These are phyloP conservation scores for Gymnobelideus leadbeateri DNA, from an alignment of 2,113 vertebrate genomes.

Conservation along the genomic window DNA sequence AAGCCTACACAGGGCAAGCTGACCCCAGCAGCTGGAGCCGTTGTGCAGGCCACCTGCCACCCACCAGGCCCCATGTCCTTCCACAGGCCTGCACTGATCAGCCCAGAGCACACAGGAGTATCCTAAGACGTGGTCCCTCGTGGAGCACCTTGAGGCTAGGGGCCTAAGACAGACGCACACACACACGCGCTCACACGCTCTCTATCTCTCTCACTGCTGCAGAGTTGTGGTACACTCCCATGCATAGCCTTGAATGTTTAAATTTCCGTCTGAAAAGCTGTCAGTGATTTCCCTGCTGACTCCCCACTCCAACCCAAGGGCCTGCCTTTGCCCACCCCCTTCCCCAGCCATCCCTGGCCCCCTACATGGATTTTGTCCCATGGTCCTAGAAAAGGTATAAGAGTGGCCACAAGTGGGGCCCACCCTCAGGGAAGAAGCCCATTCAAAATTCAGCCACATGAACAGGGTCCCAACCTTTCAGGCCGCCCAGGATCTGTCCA, in stretches of 20 bases:
- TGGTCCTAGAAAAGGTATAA: not conserved
- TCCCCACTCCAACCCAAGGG: not conserved
- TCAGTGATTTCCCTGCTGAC: not conserved
- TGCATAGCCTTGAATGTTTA: not conserved
- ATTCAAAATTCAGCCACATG: not conserved
- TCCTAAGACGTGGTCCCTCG: too few species aligned
- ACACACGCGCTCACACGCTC: too few species aligned
- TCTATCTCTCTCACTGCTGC: too few species aligned
- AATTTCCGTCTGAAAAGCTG: not conserved
- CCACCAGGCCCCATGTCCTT: too few species aligned
- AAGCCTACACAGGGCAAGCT: not conserved
- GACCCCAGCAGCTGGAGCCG: too few species aligned
- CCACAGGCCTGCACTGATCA: not conserved
- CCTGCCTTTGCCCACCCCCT: too few species aligned
- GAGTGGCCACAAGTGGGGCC: not conserved
- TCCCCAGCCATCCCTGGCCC: too few species aligned
- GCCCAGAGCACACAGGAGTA: too few species aligned
- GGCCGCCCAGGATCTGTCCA: conserved; percentile 70
- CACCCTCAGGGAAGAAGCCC: not conserved
- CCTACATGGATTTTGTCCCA: too few species aligned
- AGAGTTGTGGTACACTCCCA: not conserved
- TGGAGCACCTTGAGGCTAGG: too few species aligned
- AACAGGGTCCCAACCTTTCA: conserved; percentile 55
- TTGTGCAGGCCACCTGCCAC: too few species aligned
- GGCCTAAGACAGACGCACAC: too few species aligned